Evolutionary conservation across 2,797 vertebrate species (phyloP).

Genomic region (Rhynchotus rufescens): DNA sequence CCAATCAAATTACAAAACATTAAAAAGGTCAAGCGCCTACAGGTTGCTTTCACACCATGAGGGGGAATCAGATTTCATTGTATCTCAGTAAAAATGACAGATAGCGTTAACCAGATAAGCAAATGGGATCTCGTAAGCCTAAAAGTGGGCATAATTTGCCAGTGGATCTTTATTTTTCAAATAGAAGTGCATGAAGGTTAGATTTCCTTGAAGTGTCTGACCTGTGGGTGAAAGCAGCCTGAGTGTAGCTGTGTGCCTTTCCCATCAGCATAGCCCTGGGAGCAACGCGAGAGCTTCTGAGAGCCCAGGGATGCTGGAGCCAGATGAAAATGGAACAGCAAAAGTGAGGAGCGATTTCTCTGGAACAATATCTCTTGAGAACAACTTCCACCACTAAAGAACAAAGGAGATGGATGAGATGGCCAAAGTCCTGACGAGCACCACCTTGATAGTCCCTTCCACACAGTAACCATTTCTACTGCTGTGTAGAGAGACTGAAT

Average conservation of each 20-base stretch:
- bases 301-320: not conserved
- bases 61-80: slow-evolving; percentile 58
- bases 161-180: not conserved
- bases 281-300: not conserved
- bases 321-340: not conserved
- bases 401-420: not conserved
- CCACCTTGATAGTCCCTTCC: not conserved
- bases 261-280: not conserved
- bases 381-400: not conserved
- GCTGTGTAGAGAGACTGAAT: not conserved
- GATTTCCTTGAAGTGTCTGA: slow-evolving; percentile 9
- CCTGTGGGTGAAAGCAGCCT: not conserved
- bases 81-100: slow-evolving; percentile 50
- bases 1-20: slow-evolving; percentile 74
- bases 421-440: not conserved
- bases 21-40: slow-evolving; percentile 60
- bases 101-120: slow-evolving; percentile 61
- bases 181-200: not conserved
- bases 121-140: slow-evolving; percentile 30
- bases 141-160: slow-evolving; percentile 21
- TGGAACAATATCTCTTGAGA: not conserved
- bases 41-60: slow-evolving; percentile 29
- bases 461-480: not conserved
- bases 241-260: not conserved
- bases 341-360: not conserved